phyloP scores from a whole-genome alignment of 2,888 invertebrate species.

The Thymelicus sylvestris region DNA sequence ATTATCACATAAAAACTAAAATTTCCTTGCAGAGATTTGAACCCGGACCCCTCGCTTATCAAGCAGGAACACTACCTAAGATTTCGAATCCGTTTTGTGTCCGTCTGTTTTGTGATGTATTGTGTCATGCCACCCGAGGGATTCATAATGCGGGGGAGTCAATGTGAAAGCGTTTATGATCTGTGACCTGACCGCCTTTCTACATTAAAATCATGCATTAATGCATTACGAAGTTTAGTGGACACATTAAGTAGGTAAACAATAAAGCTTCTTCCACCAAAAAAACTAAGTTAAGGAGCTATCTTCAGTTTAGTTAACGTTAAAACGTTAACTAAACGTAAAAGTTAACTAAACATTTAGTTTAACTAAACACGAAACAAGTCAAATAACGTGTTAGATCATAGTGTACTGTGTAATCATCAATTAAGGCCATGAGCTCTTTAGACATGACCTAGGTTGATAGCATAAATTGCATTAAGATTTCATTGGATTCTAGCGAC shows the following conservation, averaged over 20 bases:
- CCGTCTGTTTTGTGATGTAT: neutral
- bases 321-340: no score
- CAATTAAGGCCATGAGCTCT: conserved; percentile 1
- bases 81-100: no score
- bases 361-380: neutral
- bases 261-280: no score
- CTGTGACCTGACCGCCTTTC: conserved; percentile 1
- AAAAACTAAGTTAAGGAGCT: no score
- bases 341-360: neutral
- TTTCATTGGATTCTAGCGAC: neutral
- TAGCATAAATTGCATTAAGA: conserved; percentile 7
- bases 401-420: neutral
- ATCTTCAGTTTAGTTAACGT: no score
- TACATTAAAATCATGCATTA: neutral
- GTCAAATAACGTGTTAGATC: neutral
- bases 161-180: conserved; percentile 6
- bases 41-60: no score
- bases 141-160: neutral
- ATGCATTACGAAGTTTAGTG: neutral
- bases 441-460: conserved; percentile 1
- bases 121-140: neutral
- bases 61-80: no score
- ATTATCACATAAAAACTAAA: no score
- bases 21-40: no score
- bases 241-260: neutral